Conservation (phyloP, 2,797 vertebrate species). For the Sebastes taczanowskii region DNA sequence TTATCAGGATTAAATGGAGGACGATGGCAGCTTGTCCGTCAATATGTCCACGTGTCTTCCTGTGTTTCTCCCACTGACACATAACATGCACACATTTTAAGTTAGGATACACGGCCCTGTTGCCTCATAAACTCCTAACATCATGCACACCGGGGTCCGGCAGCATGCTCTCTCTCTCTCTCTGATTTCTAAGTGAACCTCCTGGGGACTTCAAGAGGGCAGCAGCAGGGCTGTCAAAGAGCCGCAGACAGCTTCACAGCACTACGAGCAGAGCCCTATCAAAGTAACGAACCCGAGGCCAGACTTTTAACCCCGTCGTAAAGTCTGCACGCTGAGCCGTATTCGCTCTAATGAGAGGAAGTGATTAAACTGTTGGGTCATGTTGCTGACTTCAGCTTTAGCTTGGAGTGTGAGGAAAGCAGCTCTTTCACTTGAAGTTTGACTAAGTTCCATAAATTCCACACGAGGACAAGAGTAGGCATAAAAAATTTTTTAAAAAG, state of each 20-base stretch:
- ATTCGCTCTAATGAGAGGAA: conserved; percentile 75
- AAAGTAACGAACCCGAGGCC: conserved; percentile 60
- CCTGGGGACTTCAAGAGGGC: conserved; percentile 50
- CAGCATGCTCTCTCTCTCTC: conserved; percentile 15
- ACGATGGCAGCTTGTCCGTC: background rate
- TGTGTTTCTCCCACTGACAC: background rate
- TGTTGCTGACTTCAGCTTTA: conserved; percentile 48
- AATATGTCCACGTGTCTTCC: background rate
- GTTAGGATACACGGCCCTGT: background rate
- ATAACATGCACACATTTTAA: background rate
- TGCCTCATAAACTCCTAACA: conserved; percentile 13
- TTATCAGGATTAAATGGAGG: background rate
- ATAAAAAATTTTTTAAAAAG: background rate
- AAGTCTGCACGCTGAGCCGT: conserved; percentile 42
- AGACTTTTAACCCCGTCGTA: conserved; percentile 61
- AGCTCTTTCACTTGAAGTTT: conserved; percentile 2
- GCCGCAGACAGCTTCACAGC: conserved; percentile 48
- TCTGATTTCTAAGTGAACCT: conserved; percentile 74
- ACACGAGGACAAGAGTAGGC: background rate
- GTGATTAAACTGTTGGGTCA: conserved; percentile 61
- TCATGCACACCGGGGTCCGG: background rate
- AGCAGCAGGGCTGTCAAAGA: conserved; percentile 53
- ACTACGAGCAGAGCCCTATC: conserved; percentile 47
- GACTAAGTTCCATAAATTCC: background rate
- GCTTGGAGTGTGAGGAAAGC: background rate